Conservation (phyloP, 2,888 invertebrate genomes). For the Hydraecia micacea region DNA sequence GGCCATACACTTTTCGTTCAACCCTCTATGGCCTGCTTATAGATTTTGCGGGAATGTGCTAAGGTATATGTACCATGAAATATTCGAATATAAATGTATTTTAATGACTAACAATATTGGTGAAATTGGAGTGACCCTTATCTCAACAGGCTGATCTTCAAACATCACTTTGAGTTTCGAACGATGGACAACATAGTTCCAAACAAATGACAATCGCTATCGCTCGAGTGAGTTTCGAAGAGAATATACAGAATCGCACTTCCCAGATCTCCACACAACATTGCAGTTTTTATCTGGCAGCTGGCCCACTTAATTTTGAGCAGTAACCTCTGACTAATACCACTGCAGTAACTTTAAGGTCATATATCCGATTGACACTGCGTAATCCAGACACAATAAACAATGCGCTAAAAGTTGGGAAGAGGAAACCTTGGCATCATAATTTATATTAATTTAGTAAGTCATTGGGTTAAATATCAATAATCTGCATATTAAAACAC, state of each 20-base stretch:
- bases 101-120: background rate
- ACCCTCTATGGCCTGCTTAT: background rate
- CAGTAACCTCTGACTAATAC: background rate
- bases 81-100: background rate
- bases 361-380: background rate
- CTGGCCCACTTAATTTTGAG: constrained; percentile 6
- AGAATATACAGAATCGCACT: background rate
- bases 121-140: background rate
- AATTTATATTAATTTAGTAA: background rate
- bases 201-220: background rate
- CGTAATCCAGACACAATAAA: background rate
- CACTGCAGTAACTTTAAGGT: constrained; percentile 7
- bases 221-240: too few relatives aligned
- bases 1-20: background rate
- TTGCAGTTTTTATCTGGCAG: constrained; percentile 18
- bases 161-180: background rate
- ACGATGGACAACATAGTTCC: background rate
- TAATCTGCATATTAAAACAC: background rate
- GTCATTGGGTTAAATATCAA: background rate
- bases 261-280: background rate
- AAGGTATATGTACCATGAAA: background rate
- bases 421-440: background rate
- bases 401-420: background rate
- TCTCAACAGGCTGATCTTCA: background rate
- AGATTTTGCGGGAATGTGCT: background rate